Evolutionary conservation across 2,888 invertebrate genomes (phyloP).

Genomic region (Mellilla xanthometata): DNA sequence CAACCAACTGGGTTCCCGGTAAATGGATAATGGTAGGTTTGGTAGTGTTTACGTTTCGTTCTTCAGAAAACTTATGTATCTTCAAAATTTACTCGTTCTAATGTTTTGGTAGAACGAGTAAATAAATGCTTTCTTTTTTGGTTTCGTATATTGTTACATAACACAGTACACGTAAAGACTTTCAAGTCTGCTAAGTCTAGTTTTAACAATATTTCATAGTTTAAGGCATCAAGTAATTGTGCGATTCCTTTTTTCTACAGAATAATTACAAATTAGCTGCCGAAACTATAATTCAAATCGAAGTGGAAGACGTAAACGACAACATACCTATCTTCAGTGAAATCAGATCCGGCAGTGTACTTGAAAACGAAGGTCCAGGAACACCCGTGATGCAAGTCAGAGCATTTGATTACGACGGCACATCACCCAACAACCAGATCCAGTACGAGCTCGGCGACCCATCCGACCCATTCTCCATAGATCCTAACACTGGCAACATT

Average conservation of each 20-base stretch:
- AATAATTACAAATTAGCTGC: slow-evolving; percentile 91
- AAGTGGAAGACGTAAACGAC: slow-evolving; percentile 94
- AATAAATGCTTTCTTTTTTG: too few relatives aligned
- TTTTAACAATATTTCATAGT: too few relatives aligned
- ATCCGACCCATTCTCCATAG: slow-evolving; percentile 90
- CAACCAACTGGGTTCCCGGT: slow-evolving; percentile 8
- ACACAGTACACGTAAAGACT: too few relatives aligned
- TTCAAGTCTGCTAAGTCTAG: too few relatives aligned
- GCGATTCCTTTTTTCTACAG: slow-evolving; percentile 49
- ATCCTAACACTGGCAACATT: slow-evolving; percentile 93
- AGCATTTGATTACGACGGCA: slow-evolving; percentile 94
- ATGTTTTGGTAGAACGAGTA: too few relatives aligned
- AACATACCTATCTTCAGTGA: slow-evolving; percentile 94
- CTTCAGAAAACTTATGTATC: slow-evolving; percentile 3
- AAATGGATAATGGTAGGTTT: slow-evolving; percentile 11
- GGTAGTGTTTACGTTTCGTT: too few relatives aligned
- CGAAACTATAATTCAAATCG: slow-evolving; percentile 89
- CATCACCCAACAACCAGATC: slow-evolving; percentile 91
- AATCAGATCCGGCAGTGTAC: slow-evolving; percentile 89
- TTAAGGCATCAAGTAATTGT: too few relatives aligned
- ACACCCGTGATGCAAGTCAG: slow-evolving; percentile 94
- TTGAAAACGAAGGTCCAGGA: slow-evolving; percentile 92
- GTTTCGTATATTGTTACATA: too few relatives aligned
- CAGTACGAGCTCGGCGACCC: slow-evolving; percentile 88
- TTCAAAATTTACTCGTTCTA: not conserved